Evolutionary conservation across 2,113 vertebrate genomes (phyloP), one percentile per base, ranked within the genome.

Genomic region (Asarcornis scutulata): DNA sequence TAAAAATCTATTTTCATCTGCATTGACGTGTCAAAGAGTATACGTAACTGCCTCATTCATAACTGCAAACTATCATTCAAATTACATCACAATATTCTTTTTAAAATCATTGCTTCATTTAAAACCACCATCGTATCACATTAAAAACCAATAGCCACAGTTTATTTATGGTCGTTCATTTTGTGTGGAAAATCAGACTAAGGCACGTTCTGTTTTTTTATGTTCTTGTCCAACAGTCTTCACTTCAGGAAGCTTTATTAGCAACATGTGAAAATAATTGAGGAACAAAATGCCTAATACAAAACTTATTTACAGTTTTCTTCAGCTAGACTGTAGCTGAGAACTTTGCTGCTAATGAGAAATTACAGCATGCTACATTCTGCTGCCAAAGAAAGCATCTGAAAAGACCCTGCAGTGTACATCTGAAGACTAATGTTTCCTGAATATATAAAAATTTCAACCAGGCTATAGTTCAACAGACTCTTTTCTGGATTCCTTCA

Each of bases 271-370:
- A 95, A 95, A 91, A 86, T 88, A 90, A 88, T 23, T 53, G 26
- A 94, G 80, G 52, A 93, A 93, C 21, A 81, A 92, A 95, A 88
- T 74, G 12, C 50, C 71, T 95, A 86, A 64, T 42, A 11, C 67
- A 90, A 93, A 93, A 92, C 62, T 34, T 92, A 94, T 91, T 96
- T 89, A 88, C 58, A 64, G 21, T 59, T 95, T 95, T 89, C 40
- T 82, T 91, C 72, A 91, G 25, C 38, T 74, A 80, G 69, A 55
- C 53, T 74, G 53, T 68, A 78, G 55, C 22, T 78, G 44, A 84
- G 67, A 74, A 75, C 22, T 91, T 80, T 75, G 21, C 17, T 71
- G 62, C 69, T 93, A 90, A 94, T 88, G 79, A 91, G 71, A 91
- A 94, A 90, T 93, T 94, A 89, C 72, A 92, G 26, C 62, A 90